Evolutionary conservation across 1,140 invertebrate species (phyloP).

Genomic region (Musca vetustissima): DNA sequence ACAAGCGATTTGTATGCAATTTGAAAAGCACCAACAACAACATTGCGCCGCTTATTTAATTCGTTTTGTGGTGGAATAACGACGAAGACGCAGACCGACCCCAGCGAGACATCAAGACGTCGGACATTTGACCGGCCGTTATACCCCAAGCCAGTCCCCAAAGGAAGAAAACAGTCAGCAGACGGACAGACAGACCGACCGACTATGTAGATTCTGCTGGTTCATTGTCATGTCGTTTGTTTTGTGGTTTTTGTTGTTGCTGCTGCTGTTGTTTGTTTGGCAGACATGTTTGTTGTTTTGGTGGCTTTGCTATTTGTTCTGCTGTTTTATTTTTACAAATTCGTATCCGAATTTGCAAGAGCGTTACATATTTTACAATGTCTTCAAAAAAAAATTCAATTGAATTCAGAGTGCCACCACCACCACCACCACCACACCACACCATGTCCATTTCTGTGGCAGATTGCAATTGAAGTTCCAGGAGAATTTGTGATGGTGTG

Average conservation of each 20-base stretch:
- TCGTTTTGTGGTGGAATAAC: neutral
- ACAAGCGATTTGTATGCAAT: conserved; percentile 55
- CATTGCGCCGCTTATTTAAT: conserved; percentile 26
- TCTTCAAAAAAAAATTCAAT: neutral
- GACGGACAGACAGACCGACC: too few relatives aligned
- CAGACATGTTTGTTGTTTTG: neutral
- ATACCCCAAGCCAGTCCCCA: neutral
- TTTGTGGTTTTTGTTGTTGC: too few relatives aligned
- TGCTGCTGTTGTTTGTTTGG: neutral
- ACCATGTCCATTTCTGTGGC: too few relatives aligned
- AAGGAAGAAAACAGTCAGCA: too few relatives aligned
- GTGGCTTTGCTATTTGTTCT: conserved; percentile 1
- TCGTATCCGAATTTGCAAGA: neutral
- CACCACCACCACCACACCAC: neutral
- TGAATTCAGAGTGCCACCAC: neutral
- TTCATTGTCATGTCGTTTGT: neutral
- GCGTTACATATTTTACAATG: neutral
- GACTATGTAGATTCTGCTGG: too few relatives aligned
- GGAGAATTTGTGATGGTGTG: too few relatives aligned
- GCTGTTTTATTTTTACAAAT: neutral
- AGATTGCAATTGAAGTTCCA: neutral
- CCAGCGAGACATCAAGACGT: conserved; percentile 55
- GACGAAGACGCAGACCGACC: conserved; percentile 32
- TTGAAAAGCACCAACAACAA: conserved; percentile 27
- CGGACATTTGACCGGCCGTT: conserved; percentile 26